A percentile compares a stretch with the other conserved stretches of the same genome.
Evolutionary conservation across 2,797 vertebrate genomes (phyloP).

Genomic region (Gymnothorax javanicus): DNA sequence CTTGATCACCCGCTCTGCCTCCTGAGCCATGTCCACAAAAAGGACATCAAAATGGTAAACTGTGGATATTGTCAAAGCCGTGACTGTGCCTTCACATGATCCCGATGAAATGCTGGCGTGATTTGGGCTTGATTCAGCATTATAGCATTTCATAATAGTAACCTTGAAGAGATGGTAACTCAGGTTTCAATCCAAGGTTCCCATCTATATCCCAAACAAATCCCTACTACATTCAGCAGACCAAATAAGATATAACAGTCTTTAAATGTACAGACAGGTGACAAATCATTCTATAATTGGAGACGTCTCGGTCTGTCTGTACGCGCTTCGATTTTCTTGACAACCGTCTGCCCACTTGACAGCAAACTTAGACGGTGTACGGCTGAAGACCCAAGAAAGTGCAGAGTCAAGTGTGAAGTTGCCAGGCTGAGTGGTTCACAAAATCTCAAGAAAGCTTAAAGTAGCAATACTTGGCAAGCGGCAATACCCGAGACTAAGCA

Average conservation of each 20-base stretch:
- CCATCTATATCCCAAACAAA: neutral
- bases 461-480: too few species aligned
- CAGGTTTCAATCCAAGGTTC: neutral
- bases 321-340: too few species aligned
- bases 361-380: too few species aligned
- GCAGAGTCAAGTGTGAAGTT: too few species aligned
- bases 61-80: slow-evolving; percentile 56
- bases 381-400: too few species aligned
- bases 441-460: too few species aligned
- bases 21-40: neutral
- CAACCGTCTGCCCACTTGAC: too few species aligned
- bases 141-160: neutral
- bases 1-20: too few species aligned
- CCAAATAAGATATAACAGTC: neutral
- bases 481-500: too few species aligned
- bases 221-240: neutral
- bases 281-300: too few species aligned
- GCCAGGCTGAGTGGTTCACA: too few species aligned
- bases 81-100: slow-evolving; percentile 33
- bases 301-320: too few species aligned
- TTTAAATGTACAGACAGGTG: neutral
- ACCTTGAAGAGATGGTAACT: neutral
- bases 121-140: slow-evolving; percentile 19
- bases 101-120: slow-evolving; percentile 1
- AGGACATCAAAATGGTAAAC: slow-evolving; percentile 54